Evolutionary conservation across 2,888 invertebrate species (phyloP).

Genomic region (Aradus depressus): DNA sequence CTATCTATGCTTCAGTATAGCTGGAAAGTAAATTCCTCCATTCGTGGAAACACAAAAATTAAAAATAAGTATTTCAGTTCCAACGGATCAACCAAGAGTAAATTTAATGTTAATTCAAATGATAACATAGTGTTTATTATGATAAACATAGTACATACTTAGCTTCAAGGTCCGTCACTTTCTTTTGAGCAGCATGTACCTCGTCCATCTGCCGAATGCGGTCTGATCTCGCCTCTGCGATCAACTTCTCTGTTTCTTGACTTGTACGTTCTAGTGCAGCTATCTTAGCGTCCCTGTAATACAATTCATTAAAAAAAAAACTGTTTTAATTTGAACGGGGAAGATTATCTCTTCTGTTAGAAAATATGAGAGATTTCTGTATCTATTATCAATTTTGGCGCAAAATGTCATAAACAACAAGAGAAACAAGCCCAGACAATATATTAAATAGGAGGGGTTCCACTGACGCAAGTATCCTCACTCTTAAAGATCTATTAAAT

Average conservation of each 20-base stretch:
- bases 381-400: conserved; percentile 11
- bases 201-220: conserved; percentile 84
- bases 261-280: conserved; percentile 73
- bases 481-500: too few species aligned
- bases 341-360: not conserved
- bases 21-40: too few species aligned
- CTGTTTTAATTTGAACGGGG: conserved; percentile 12
- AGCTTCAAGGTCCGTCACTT: conserved; percentile 73
- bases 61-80: too few species aligned
- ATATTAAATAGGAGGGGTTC: too few species aligned
- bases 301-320: conserved; percentile 12
- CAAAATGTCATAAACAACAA: too few species aligned
- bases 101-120: not conserved
- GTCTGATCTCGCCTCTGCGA: conserved; percentile 74
- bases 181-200: conserved; percentile 71
- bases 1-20: not conserved
- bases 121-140: not conserved
- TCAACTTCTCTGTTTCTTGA: conserved; percentile 70
- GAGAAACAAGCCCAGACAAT: too few species aligned
- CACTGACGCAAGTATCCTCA: too few species aligned
- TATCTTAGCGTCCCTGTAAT: conserved; percentile 64
- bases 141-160: conserved; percentile 48
- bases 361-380: not conserved
- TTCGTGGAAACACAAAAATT: too few species aligned
- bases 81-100: too few species aligned